These are phyloP conservation scores for Coilia nasus DNA, from an alignment of 2,797 vertebrate genomes.

Conservation along the genomic window DNA sequence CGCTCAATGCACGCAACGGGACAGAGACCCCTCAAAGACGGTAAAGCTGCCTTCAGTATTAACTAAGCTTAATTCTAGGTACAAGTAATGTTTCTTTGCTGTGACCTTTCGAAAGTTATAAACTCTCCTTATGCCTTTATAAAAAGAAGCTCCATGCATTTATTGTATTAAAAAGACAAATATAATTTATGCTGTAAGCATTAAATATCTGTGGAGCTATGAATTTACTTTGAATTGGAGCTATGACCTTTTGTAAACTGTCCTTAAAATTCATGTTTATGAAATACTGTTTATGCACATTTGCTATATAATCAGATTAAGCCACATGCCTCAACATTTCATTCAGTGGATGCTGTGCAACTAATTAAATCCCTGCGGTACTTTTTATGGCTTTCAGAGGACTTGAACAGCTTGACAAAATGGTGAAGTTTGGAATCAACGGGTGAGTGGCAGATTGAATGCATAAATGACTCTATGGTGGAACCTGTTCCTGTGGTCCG, in stretches of 20 bases:
- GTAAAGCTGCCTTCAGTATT: not conserved
- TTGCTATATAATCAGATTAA: not conserved
- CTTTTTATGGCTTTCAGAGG: not conserved
- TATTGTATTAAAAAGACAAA: too few species aligned
- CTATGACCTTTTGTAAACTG: not conserved
- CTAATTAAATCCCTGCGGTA: not conserved
- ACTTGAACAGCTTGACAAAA: conserved; percentile 67
- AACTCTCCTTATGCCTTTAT: too few species aligned
- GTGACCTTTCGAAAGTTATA: not conserved
- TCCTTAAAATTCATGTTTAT: not conserved
- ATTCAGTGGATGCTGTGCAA: not conserved
- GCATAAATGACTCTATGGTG: not conserved
- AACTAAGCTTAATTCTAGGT: not conserved
- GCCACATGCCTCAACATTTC: not conserved
- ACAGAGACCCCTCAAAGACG: not conserved
- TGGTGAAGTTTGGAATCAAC: conserved; percentile 84
- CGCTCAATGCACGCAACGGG: not conserved
- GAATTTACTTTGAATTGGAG: too few species aligned
- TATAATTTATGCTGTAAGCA: too few species aligned
- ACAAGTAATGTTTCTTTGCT: not conserved
- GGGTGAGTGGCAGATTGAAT: conserved; percentile 68
- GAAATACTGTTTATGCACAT: not conserved
- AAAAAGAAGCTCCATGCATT: too few species aligned
- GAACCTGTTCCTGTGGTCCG: not conserved
- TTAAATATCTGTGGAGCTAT: too few species aligned